Percentiles rank a stretch among this genome's conserved stretches.
Evolutionary conservation across 1,140 invertebrate genomes (phyloP).

Genomic region (Drosophila biarmipes): DNA sequence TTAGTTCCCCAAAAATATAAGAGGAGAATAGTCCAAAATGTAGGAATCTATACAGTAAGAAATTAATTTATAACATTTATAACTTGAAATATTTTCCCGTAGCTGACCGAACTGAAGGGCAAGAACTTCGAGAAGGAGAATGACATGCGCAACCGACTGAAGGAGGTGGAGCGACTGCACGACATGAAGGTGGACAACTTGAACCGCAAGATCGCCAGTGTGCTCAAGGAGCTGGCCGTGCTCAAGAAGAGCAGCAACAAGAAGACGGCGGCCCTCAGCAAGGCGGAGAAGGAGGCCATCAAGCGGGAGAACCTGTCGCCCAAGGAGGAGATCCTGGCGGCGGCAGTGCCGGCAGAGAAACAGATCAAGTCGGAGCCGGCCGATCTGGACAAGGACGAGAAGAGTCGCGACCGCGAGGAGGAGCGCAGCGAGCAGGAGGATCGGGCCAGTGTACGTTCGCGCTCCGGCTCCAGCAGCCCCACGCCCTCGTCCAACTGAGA

Average conservation of each 20-base stretch:
- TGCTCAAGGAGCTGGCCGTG: slow-evolving; percentile 93
- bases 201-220: slow-evolving; percentile 90
- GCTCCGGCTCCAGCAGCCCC: slow-evolving; percentile 68
- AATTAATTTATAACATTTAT: not conserved
- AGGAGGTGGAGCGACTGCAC: slow-evolving; percentile 91
- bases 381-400: slow-evolving; percentile 73
- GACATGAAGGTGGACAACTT: slow-evolving; percentile 92
- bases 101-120: slow-evolving; percentile 97
- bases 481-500: slow-evolving; percentile 73
- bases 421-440: slow-evolving; percentile 68
- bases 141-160: slow-evolving; percentile 94
- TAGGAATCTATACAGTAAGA: too few species aligned
- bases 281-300: slow-evolving; percentile 78
- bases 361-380: slow-evolving; percentile 48
- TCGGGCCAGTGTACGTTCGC: slow-evolving; percentile 56
- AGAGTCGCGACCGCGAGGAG: slow-evolving; percentile 70
- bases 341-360: slow-evolving; percentile 41
- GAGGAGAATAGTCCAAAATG: too few species aligned
- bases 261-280: slow-evolving; percentile 22
- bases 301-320: slow-evolving; percentile 84
- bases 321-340: slow-evolving; percentile 67
- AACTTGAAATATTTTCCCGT: slow-evolving; percentile 5
- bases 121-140: slow-evolving; percentile 94
- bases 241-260: slow-evolving; percentile 92
- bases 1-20: too few species aligned